Percentiles rank a stretch among this genome's conserved stretches.
phyloP scores from a whole-genome alignment of 2,888 invertebrate genomes.

The Malacosoma neustria region DNA sequence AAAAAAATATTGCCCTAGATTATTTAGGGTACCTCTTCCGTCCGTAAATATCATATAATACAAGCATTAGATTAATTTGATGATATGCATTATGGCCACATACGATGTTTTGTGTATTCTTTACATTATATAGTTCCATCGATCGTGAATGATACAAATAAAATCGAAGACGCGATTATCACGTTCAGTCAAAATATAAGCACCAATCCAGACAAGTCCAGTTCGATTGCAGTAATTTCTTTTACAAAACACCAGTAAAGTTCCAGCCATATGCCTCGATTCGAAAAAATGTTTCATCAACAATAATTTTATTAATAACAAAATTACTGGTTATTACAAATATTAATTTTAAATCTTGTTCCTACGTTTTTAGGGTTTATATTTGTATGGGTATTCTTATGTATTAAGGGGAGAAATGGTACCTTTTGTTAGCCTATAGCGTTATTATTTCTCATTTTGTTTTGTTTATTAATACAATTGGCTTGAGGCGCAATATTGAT shows the following conservation, averaged over 20 bases:
- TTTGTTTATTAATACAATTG: constrained; percentile 76
- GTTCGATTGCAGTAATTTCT: constrained; percentile 70
- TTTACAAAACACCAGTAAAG: constrained; percentile 68
- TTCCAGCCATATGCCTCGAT: constrained; percentile 66
- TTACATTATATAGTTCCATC: too few species aligned
- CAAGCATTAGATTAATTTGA: too few species aligned
- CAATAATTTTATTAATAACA: constrained; percentile 75
- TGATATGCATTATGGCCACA: background rate
- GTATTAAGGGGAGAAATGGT: constrained; percentile 71
- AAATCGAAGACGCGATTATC: constrained; percentile 3
- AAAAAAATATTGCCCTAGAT: too few species aligned
- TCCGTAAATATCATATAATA: too few species aligned
- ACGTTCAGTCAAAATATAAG: constrained; percentile 29
- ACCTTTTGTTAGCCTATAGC: constrained; percentile 75
- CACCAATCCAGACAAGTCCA: constrained; percentile 55
- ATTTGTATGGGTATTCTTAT: constrained; percentile 39
- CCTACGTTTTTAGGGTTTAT: constrained; percentile 42
- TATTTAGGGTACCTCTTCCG: too few species aligned
- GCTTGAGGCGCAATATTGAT: constrained; percentile 74
- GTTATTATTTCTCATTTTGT: constrained; percentile 76
- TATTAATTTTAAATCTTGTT: constrained; percentile 59
- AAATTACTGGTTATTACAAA: constrained; percentile 63
- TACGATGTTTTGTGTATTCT: background rate
- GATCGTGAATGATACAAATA: too few species aligned
- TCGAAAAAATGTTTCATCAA: constrained; percentile 74